Percentiles rank a stretch among this genome's conserved stretches.
Evolutionary conservation across 2,888 invertebrate species (phyloP).

Genomic region (Philonicus albiceps): DNA sequence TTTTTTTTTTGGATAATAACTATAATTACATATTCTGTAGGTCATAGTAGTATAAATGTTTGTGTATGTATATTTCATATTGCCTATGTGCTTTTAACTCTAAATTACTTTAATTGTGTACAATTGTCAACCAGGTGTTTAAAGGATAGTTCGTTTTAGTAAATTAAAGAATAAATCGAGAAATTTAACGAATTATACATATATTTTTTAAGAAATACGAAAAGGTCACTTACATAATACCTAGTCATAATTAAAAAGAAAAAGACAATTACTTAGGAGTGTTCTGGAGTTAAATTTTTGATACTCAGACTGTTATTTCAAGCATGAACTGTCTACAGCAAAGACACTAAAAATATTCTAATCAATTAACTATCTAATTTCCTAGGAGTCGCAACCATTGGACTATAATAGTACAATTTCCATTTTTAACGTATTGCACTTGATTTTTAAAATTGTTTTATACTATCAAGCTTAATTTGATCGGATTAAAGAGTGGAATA

Average conservation of each 20-base stretch:
- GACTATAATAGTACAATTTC: neutral
- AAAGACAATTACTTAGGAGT: too few species aligned
- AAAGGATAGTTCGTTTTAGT: neutral
- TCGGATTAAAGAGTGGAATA: too few species aligned
- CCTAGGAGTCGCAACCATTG: neutral
- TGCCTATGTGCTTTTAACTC: slow-evolving; percentile 17
- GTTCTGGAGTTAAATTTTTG: neutral
- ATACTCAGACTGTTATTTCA: neutral
- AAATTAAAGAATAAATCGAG: too few species aligned
- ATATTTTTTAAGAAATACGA: neutral
- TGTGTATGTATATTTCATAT: slow-evolving; percentile 32
- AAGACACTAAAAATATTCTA: neutral
- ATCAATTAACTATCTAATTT: neutral
- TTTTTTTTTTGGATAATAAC: neutral
- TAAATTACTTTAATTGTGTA: slow-evolving; percentile 43
- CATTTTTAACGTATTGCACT: neutral
- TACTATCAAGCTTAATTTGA: too few species aligned
- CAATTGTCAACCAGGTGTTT: slow-evolving; percentile 35
- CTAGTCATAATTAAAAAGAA: too few species aligned
- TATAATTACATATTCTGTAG: slow-evolving; percentile 36
- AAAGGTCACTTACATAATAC: too few species aligned
- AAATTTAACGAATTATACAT: too few species aligned
- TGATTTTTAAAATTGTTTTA: neutral
- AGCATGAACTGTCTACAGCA: neutral
- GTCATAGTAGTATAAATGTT: slow-evolving; percentile 9